Evolutionary conservation across 2,113 vertebrate genomes (phyloP), one percentile per base, ranked within the genome.

Genomic region (Capreolus pygargus): DNA sequence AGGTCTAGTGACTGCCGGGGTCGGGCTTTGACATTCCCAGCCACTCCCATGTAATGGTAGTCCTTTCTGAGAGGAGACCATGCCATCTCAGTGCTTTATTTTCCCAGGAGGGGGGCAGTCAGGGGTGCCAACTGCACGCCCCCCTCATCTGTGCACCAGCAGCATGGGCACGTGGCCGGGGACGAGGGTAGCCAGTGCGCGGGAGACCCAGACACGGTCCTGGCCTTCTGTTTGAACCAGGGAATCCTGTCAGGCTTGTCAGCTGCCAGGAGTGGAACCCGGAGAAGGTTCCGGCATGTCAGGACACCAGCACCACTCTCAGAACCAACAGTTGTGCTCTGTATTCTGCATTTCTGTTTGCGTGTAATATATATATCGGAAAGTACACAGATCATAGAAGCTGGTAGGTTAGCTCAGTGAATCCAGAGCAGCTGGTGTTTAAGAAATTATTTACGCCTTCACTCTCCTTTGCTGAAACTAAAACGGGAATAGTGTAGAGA

Each of bases 351-450:
- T 25, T 57, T 47, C 67, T 19, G 39, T 45, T 55, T 13, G 7
- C 19, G 19, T 43, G 2, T 19, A 1, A 4, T 5, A 1, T 1
- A 7, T 17, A 3, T 7, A 16, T 9, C 13, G 43, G 23, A 7
- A 19, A 13, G 17, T 0, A 1, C 4, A 0, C 6, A 10, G 52
- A 2, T 57, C 30, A 0, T 33, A 33, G 6, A 5, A 2, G 6
- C 14, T 13, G 43, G 0, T 5, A 28, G 13, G 12, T 6, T 50
- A 6, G 30, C 23, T 6, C 21, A 5, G 50, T 13, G 60, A 4
- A 0, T n/a, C 30, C 30, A n/a, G 10, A 70, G 33, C n/a, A 12
- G 25, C 61, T 61, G 61, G 4, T 12, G 11, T 60, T 85, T 54
- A 15, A 47, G 28, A n/a, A 30, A 17, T 83, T 7, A 5, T 45